phyloP scores from a whole-genome alignment of 2,797 vertebrate genomes.

The Anas bahamensis region DNA sequence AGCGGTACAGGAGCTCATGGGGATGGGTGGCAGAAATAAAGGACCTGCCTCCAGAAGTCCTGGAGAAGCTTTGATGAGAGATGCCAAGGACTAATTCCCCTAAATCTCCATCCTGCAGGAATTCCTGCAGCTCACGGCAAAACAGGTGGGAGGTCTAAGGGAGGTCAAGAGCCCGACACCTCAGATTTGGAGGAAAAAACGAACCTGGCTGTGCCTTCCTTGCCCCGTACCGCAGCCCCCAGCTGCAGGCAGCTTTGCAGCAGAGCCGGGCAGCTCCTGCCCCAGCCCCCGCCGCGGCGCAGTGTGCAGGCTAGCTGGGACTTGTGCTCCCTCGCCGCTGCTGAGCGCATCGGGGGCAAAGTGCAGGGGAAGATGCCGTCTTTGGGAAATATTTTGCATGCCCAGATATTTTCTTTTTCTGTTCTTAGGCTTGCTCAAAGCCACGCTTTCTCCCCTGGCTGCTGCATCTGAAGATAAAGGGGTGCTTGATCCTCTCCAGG shows the following conservation, averaged over 20 bases:
- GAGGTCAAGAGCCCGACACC: fast-evolving
- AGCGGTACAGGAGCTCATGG: neutral
- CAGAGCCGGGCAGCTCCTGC: neutral
- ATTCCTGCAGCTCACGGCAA: neutral
- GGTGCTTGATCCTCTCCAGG: neutral
- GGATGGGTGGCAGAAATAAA: neutral
- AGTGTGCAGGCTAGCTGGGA: neutral
- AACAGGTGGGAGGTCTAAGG: neutral
- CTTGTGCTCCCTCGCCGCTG: neutral
- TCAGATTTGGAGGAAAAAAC: neutral
- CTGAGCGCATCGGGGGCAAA: neutral
- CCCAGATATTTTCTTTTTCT: too few species aligned
- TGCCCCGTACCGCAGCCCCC: neutral
- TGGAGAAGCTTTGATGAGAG: fast-evolving
- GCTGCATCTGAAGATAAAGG: neutral
- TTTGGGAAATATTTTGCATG: neutral
- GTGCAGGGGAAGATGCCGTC: neutral
- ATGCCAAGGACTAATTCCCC: neutral
- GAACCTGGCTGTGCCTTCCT: neutral
- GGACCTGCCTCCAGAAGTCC: neutral
- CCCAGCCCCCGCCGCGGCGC: neutral
- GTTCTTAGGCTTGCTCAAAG: fast-evolving
- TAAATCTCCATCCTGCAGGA: neutral
- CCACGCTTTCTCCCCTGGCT: neutral
- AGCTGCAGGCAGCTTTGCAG: neutral